A percentile compares a stretch with the other conserved stretches of the same genome.
Evolutionary conservation across 2,888 invertebrate genomes (phyloP).

Genomic region (Latheticus oryzae): DNA sequence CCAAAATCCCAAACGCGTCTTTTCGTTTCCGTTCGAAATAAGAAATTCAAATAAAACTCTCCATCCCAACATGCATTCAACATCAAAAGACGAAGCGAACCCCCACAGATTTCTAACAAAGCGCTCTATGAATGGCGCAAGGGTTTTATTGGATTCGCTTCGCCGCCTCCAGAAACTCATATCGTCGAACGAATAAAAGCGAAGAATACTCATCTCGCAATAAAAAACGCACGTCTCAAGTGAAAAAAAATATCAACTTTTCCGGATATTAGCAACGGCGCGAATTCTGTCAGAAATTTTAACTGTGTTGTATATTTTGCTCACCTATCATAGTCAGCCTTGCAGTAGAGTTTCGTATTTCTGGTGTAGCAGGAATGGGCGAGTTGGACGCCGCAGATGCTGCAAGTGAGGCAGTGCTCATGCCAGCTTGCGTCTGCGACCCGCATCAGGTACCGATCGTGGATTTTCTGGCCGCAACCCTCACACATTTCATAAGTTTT

Average conservation of each 20-base stretch:
- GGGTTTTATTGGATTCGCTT: conserved; percentile 61
- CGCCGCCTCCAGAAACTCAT: conserved; percentile 58
- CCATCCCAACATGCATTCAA: conserved; percentile 36
- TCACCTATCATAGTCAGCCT: conserved; percentile 96
- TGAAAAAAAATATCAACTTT: conserved; percentile 30
- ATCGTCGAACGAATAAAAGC: conserved; percentile 54
- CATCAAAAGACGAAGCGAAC: conserved; percentile 41
- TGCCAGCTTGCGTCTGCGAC: conserved; percentile 97
- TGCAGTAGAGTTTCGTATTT: conserved; percentile 95
- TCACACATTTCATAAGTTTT: conserved; percentile 91
- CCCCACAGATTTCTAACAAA: conserved; percentile 44
- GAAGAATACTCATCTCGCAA: conserved; percentile 46
- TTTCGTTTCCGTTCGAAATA: conserved; percentile 7
- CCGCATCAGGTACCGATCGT: conserved; percentile 94
- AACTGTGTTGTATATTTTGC: conserved; percentile 37
- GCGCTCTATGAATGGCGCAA: conserved; percentile 45
- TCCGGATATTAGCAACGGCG: conserved; percentile 19
- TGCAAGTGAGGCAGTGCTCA: conserved; percentile 95
- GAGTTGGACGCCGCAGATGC: conserved; percentile 90
- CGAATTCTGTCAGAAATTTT: conserved; percentile 12
- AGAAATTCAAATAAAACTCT: conserved; percentile 37
- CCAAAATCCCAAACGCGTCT: conserved; percentile 9
- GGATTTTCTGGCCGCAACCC: conserved; percentile 94
- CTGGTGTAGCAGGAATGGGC: conserved; percentile 95
- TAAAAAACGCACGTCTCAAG: conserved; percentile 27